phyloP scores from a whole-genome alignment of 1,140 invertebrate genomes.

The Micrasema longulum region DNA sequence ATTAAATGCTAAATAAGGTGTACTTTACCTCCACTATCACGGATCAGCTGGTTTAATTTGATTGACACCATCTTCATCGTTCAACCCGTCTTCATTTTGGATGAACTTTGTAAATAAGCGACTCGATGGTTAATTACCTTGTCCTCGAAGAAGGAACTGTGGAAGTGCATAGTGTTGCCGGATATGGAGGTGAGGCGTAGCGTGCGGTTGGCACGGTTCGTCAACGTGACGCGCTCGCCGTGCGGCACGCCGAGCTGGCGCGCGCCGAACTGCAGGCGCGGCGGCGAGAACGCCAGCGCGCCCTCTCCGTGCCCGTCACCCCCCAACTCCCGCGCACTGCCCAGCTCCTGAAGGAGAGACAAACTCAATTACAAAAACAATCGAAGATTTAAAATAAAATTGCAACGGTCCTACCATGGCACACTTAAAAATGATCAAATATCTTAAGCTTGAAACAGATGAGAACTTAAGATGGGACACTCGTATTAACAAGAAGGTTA shows the following conservation, averaged over 20 bases:
- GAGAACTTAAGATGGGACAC: too few relatives aligned
- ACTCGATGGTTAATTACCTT: too few relatives aligned
- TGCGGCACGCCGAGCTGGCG: constrained; percentile 49
- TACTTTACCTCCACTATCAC: too few relatives aligned
- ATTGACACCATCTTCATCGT: too few relatives aligned
- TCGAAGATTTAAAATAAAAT: constrained; percentile 28
- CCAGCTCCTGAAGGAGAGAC: constrained; percentile 25
- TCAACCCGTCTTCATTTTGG: too few relatives aligned
- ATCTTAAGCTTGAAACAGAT: too few relatives aligned
- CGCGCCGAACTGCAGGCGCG: constrained; percentile 42
- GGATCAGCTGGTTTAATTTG: too few relatives aligned
- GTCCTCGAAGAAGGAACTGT: constrained; percentile 92
- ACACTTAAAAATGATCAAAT: too few relatives aligned
- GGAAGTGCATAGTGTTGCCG: constrained; percentile 88
- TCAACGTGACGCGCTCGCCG: constrained; percentile 53
- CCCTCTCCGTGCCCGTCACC: constrained; percentile 22
- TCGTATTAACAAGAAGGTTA: too few relatives aligned
- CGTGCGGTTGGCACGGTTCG: constrained; percentile 71
- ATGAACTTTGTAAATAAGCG: too few relatives aligned
- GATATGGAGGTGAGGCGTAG: constrained; percentile 89
- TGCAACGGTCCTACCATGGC: too few relatives aligned
- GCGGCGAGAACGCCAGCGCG: constrained; percentile 45
- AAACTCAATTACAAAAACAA: constrained; percentile 1
- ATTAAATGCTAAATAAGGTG: not conserved
- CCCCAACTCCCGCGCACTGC: constrained; percentile 8